phyloP scores from a whole-genome alignment of 2,113 vertebrate genomes.

The Manacus vitellinus region DNA sequence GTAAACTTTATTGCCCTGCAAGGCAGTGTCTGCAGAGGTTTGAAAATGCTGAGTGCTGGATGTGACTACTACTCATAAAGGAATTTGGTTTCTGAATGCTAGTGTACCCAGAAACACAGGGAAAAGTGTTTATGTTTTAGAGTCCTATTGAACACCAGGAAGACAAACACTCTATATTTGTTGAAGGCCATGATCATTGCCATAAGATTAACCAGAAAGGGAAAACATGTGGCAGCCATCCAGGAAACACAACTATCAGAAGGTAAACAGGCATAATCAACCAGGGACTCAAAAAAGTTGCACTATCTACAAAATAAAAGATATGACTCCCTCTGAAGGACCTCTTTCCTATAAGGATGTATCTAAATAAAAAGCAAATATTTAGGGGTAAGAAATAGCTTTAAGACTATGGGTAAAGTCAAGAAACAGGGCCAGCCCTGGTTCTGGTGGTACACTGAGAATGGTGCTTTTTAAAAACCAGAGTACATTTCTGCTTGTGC shows the following conservation, averaged over 20 bases:
- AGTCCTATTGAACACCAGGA: neutral
- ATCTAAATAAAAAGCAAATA: neutral
- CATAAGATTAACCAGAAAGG: constrained; percentile 28
- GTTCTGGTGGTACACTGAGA: neutral
- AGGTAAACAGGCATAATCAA: constrained; percentile 42
- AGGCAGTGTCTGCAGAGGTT: neutral
- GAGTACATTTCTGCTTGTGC: neutral
- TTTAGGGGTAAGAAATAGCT: neutral
- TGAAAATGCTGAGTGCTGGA: neutral
- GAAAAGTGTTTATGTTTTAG: constrained; percentile 30
- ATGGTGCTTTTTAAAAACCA: neutral
- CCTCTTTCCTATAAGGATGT: neutral
- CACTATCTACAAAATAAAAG: constrained; percentile 10
- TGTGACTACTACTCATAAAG: neutral
- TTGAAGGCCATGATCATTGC: constrained; percentile 43
- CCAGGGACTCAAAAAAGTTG: neutral
- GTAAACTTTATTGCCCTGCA: neutral
- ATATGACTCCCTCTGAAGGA: neutral
- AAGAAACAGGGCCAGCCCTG: neutral
- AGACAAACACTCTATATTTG: constrained; percentile 17
- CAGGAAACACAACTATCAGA: constrained; percentile 42
- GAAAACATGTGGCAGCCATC: constrained; percentile 21
- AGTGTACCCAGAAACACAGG: neutral
- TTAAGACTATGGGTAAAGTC: neutral
- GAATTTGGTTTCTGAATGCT: neutral